Evolutionary conservation across 2,888 invertebrate species (phyloP), one percentile per base, ranked within the genome.

Genomic region (Hirtodrosophila histrioides): DNA sequence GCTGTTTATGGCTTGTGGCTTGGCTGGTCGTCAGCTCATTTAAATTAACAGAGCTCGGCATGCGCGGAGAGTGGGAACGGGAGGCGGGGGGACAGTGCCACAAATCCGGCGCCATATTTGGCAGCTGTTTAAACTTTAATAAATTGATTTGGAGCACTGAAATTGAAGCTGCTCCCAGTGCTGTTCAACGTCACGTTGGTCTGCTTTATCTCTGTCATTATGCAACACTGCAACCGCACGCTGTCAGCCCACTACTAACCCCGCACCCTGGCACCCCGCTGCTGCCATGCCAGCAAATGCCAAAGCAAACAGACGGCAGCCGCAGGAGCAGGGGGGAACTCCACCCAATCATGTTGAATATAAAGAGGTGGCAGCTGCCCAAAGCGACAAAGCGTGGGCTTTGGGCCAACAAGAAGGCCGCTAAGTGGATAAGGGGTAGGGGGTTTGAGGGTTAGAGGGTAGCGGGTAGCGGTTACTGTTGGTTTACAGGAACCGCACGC

Each of bases 41-140:
- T 65, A 46, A 78, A 69, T 74, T 74, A 69, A 75, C 48, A 55
- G 60, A 17, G 17, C 53, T 62, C 40, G n/a, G 35, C 44, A 8
- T 35, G 45, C 24, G 7, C 7, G 2, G 5, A 12, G 6, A 8
- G 29, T 8, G 24, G 31, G 5, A n/a, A 6, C 10, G 5, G 10
- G n/a, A 5, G 8, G 10, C 3, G 1, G 29, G 6, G 10, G 48
- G 29, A n/a, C n/a, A 36, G 49, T 43, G 48, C 62, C 43, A 35
- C 45, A 40, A 10, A 27, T n/a, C 8, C 24, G 37, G 58, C 44
- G 44, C 24, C 27, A 43, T 9, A 24, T 31, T 8, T 35, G 27
- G 11, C 37, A n/a, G 12, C 27, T 35, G 17, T 31, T 69, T 37
- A 27, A 64, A 54, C 35, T 54, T 64, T 40, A 54, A 54, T 39